Evolutionary conservation across 37 sponge, comb jelly and placozoan genomes (phyloP).

Genomic region (Dysidea cf. avara): DNA sequence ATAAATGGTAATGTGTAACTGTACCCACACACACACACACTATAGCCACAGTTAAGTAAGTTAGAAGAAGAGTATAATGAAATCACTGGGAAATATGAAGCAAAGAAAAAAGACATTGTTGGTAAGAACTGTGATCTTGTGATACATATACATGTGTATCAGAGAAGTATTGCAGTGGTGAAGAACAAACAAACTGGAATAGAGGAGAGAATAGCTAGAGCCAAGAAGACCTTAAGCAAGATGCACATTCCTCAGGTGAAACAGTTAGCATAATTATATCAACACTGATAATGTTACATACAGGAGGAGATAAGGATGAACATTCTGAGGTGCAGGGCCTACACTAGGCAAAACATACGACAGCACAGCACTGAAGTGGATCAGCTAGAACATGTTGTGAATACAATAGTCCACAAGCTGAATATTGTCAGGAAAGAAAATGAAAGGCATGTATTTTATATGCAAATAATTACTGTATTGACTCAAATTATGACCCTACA

Average conservation of each 20-base stretch:
- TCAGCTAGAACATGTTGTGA: conserved; percentile 35
- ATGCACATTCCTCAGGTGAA: conserved; percentile 57
- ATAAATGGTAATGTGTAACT: no score
- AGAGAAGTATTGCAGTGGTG: conserved; percentile 15
- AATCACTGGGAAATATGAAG: conserved; percentile 26
- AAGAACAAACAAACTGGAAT: conserved; percentile 36
- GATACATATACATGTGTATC: neutral
- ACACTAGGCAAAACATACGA: conserved; percentile 33
- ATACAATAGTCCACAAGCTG: conserved; percentile 18
- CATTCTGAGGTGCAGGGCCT: conserved; percentile 41
- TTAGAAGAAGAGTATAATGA: conserved; percentile 27
- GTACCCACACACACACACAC: no score
- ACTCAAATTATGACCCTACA: no score
- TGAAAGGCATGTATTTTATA: conserved; percentile 6
- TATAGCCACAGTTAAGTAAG: conserved; percentile 14
- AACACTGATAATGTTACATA: neutral
- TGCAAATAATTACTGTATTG: no score
- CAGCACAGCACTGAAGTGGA: conserved; percentile 35
- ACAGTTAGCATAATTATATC: neutral
- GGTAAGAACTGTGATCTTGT: conserved; percentile 4
- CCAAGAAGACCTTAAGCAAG: conserved; percentile 18
- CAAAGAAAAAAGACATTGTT: conserved; percentile 42
- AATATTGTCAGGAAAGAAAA: conserved; percentile 32
- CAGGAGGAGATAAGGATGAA: conserved; percentile 58
- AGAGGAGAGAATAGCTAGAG: conserved; percentile 17